These are phyloP conservation scores for Ceratotherium simum DNA, from an alignment of 2,113 vertebrate species.

Conservation along the genomic window DNA sequence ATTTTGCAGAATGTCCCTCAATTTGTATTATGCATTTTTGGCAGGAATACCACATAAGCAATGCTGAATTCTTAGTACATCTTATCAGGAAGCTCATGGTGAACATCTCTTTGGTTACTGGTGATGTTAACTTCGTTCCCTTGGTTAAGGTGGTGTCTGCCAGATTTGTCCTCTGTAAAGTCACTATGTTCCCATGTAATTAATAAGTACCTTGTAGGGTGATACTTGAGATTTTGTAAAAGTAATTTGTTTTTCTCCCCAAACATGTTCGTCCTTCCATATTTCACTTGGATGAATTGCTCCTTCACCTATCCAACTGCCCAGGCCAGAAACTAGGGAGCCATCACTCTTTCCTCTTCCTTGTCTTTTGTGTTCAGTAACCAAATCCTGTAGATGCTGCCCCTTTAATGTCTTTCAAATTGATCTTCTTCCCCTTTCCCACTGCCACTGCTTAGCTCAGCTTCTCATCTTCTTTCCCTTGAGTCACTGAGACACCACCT, in stretches of 20 bases:
- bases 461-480: neutral
- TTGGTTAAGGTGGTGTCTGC: neutral
- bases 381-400: neutral
- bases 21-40: neutral
- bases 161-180: neutral
- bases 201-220: neutral
- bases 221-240: neutral
- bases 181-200: neutral
- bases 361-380: neutral
- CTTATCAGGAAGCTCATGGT: neutral
- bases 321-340: neutral
- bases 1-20: neutral
- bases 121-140: neutral
- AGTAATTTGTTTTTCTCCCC: neutral
- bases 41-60: neutral
- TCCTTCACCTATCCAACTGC: neutral
- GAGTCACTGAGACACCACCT: neutral
- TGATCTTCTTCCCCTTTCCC: neutral
- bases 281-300: neutral
- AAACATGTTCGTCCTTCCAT: neutral
- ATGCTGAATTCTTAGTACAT: neutral
- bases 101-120: neutral
- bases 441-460: neutral
- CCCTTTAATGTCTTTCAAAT: neutral
- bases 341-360: neutral